Conservation (phyloP, 2,113 vertebrate species). For the Entelurus aequoreus region DNA sequence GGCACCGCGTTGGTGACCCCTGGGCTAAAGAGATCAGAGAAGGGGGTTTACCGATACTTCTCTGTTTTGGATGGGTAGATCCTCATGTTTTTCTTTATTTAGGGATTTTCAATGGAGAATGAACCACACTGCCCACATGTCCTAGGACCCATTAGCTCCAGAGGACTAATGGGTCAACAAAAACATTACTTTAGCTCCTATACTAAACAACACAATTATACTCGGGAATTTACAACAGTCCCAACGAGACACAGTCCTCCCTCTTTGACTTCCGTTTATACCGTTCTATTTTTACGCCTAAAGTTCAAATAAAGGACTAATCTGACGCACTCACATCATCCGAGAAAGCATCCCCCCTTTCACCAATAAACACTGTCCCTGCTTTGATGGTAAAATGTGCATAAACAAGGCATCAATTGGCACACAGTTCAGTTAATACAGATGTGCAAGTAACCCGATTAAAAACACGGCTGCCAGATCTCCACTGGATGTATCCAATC, state of each 20-base stretch:
- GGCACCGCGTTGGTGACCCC: no score
- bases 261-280: constrained; percentile 1
- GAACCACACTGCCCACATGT: no score
- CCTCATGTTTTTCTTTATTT: no score
- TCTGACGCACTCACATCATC: constrained; percentile 14
- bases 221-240: no score
- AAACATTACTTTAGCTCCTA: no score
- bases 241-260: not conserved
- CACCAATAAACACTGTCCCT: constrained; percentile 24
- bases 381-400: constrained; percentile 33
- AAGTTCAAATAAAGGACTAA: constrained; percentile 22
- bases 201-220: no score
- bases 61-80: no score
- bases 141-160: no score
- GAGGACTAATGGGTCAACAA: no score
- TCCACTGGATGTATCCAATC: constrained; percentile 50
- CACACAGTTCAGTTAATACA: constrained; percentile 44
- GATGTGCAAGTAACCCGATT: constrained; percentile 54
- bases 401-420: constrained; percentile 38
- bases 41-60: no score
- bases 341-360: constrained; percentile 17
- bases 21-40: no score
- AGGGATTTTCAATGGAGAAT: no score
- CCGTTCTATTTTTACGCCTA: constrained; percentile 12
- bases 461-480: constrained; percentile 41